Percentiles rank a stretch among this genome's conserved stretches.
Evolutionary conservation across 2,113 vertebrate genomes (phyloP).

Genomic region (Sorex fumeus): DNA sequence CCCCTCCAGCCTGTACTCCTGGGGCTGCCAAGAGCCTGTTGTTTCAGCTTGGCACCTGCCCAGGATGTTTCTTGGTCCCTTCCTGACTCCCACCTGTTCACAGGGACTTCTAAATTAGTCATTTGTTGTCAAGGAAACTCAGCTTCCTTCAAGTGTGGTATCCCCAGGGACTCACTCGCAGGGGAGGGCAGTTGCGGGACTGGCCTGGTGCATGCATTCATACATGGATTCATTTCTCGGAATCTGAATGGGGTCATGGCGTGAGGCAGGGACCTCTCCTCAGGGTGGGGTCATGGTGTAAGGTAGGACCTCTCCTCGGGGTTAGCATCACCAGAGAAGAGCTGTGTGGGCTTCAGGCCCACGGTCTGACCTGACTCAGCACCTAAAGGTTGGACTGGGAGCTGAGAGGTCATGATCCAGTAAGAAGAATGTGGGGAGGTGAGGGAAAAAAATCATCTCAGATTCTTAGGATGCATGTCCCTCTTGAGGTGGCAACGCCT

Average conservation of each 20-base stretch:
- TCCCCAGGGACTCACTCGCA: neutral
- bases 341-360: neutral
- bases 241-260: neutral
- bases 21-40: conserved; percentile 41
- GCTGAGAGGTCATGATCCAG: neutral
- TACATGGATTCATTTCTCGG: neutral
- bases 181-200: neutral
- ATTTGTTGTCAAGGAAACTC: conserved; percentile 76
- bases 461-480: neutral
- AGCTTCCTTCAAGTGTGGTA: conserved; percentile 63
- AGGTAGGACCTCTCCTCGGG: too few species aligned
- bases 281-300: too few species aligned
- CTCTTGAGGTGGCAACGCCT: neutral
- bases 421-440: neutral
- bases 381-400: neutral
- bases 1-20: neutral
- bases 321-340: neutral
- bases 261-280: neutral
- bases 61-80: conserved; percentile 59
- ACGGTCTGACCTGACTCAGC: neutral
- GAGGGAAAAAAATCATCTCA: neutral
- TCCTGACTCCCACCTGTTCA: conserved; percentile 76
- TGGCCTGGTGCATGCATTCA: neutral
- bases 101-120: conserved; percentile 76
- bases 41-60: conserved; percentile 63